These are phyloP conservation scores for Zootoca vivipara DNA, from an alignment of 2,113 vertebrate genomes.

Conservation along the genomic window DNA sequence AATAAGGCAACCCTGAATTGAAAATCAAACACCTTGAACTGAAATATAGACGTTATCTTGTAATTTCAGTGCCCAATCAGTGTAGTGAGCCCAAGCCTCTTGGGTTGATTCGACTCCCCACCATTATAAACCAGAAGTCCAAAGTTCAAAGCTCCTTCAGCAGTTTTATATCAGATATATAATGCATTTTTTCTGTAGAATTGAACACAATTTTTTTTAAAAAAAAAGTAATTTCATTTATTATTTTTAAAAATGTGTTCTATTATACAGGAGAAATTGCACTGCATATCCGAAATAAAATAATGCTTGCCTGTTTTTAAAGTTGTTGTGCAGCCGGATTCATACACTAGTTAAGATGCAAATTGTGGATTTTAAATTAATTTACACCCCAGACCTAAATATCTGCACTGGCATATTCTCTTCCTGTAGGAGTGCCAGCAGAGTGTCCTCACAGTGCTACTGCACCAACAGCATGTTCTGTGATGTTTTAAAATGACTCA, in stretches of 20 bases:
- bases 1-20: conserved; percentile 46
- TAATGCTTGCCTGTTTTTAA: not conserved
- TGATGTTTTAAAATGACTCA: not conserved
- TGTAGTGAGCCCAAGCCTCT: conserved; percentile 30
- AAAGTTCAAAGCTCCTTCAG: conserved; percentile 37
- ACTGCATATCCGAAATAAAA: not conserved
- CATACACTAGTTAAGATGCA: not conserved
- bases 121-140: conserved; percentile 45
- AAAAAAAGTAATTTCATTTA: no score
- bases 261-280: not conserved
- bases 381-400: not conserved
- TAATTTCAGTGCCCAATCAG: conserved; percentile 51
- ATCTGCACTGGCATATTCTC: not conserved
- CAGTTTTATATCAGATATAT: not conserved
- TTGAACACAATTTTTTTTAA: conserved; percentile 4
- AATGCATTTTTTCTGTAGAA: not conserved
- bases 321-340: not conserved
- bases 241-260: no score
- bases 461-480: not conserved
- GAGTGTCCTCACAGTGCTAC: not conserved
- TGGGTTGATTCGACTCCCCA: conserved; percentile 22
- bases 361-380: not conserved
- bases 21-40: conserved; percentile 46
- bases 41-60: conserved; percentile 47
- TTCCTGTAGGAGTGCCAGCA: not conserved